Conservation (phyloP, 2,888 invertebrate genomes). For the Drymonia ruficornis region DNA sequence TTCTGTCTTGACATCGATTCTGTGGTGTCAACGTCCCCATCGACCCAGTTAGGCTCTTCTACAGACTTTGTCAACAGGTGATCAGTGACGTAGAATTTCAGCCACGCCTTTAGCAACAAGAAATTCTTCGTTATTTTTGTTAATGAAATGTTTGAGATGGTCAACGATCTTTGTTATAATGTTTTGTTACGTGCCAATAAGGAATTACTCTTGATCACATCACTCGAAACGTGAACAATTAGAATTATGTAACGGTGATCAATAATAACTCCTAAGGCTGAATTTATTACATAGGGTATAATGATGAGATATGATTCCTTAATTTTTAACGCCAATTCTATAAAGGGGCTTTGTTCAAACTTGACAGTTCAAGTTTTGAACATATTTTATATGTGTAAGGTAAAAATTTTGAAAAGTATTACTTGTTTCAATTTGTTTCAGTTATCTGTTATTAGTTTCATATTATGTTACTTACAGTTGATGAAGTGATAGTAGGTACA, state of each 20-base stretch:
- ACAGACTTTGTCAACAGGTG: slow-evolving; percentile 77
- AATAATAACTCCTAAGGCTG: slow-evolving; percentile 22
- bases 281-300: slow-evolving; percentile 16
- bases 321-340: slow-evolving; percentile 68
- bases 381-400: slow-evolving; percentile 9
- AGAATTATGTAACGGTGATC: slow-evolving; percentile 7
- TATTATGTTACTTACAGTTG: slow-evolving; percentile 75
- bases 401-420: slow-evolving; percentile 32
- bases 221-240: too few relatives aligned
- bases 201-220: slow-evolving; percentile 21
- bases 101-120: slow-evolving; percentile 82
- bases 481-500: slow-evolving; percentile 84
- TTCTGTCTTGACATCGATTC: slow-evolving; percentile 69
- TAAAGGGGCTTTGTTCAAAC: slow-evolving; percentile 77
- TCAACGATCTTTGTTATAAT: slow-evolving; percentile 16
- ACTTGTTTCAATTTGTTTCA: slow-evolving; percentile 21
- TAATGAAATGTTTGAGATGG: slow-evolving; percentile 13
- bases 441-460: slow-evolving; percentile 28
- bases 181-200: slow-evolving; percentile 18
- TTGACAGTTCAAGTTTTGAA: slow-evolving; percentile 10
- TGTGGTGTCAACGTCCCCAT: slow-evolving; percentile 70
- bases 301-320: slow-evolving; percentile 10
- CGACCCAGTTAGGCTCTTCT: slow-evolving; percentile 80
- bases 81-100: slow-evolving; percentile 85
- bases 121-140: slow-evolving; percentile 58